Percentiles rank a stretch among this genome's conserved stretches.
These are phyloP conservation scores for Meteorus cinctellus DNA, from an alignment of 2,888 invertebrate species.

Conservation along the genomic window DNA sequence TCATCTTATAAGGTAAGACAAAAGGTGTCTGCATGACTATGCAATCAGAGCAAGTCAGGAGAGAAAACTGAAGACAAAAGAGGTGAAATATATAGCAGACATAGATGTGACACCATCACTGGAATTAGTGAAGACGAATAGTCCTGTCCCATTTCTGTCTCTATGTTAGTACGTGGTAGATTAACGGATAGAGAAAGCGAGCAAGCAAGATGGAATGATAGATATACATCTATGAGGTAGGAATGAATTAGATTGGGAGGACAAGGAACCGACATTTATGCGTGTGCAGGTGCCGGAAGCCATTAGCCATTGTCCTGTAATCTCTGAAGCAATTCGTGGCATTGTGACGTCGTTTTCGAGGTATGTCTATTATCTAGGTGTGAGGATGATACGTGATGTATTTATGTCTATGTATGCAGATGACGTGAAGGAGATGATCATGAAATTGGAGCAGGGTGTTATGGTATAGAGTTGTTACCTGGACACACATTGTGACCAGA, in stretches of 20 bases:
- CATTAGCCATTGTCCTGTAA: constrained; percentile 53
- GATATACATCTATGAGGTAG: neutral
- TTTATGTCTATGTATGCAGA: constrained; percentile 13
- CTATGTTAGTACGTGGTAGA: neutral
- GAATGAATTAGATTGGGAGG: neutral
- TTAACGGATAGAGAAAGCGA: neutral
- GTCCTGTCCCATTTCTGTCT: neutral
- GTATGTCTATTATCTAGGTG: constrained; percentile 2
- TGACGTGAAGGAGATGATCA: constrained; percentile 33
- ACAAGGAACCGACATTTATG: constrained; percentile 37
- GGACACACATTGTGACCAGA: neutral
- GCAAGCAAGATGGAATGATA: no score
- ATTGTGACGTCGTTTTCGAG: constrained; percentile 20
- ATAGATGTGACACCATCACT: neutral
- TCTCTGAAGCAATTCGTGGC: constrained; percentile 39
- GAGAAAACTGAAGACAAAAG: neutral
- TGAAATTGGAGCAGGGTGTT: constrained; percentile 1
- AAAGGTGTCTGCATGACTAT: constrained; percentile 33
- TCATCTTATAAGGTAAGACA: constrained; percentile 32
- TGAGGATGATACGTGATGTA: constrained; percentile 13
- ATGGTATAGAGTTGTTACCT: neutral
- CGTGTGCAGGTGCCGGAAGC: constrained; percentile 46
- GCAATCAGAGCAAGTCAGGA: constrained; percentile 39
- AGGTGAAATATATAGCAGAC: neutral
- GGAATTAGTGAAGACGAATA: neutral